A percentile compares a stretch with the other conserved stretches of the same genome.
Conservation (phyloP, 2,113 vertebrate genomes). For the Chlamydotis undulata region DNA sequence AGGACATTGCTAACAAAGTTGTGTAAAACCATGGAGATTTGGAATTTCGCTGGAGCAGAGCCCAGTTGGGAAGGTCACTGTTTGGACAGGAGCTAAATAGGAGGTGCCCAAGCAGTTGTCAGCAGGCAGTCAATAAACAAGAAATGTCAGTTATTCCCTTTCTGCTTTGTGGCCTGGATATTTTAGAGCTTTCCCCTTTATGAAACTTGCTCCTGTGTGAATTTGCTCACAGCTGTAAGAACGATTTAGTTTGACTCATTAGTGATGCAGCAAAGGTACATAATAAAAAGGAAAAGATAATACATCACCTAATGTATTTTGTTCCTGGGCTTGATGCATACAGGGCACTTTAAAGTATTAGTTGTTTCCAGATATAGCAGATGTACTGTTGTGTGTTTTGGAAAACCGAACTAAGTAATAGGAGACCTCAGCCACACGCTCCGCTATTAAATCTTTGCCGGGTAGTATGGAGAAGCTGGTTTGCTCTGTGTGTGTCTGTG, state of each 20-base stretch:
- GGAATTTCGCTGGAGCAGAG: not conserved
- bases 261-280: constrained; percentile 1
- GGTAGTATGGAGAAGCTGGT: constrained; percentile 6
- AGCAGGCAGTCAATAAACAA: not conserved
- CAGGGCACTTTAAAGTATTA: constrained; percentile 20
- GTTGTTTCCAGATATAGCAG: constrained; percentile 46
- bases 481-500: not conserved
- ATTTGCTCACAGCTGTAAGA: constrained; percentile 15
- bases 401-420: constrained; percentile 45
- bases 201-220: not conserved
- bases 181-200: not conserved
- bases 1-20: not conserved
- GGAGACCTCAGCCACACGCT: not conserved
- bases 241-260: constrained; percentile 7
- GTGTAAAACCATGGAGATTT: not conserved
- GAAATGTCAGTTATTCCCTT: not conserved
- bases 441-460: constrained; percentile 11
- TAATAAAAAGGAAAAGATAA: constrained; percentile 31
- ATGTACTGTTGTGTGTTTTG: constrained; percentile 19
- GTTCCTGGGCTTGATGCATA: not conserved
- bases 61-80: not conserved
- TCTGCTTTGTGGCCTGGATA: not conserved
- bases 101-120: not conserved
- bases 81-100: not conserved
- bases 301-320: constrained; percentile 42